Evolutionary conservation across 2,797 vertebrate genomes (phyloP).

Genomic region (Oophaga sylvatica): DNA sequence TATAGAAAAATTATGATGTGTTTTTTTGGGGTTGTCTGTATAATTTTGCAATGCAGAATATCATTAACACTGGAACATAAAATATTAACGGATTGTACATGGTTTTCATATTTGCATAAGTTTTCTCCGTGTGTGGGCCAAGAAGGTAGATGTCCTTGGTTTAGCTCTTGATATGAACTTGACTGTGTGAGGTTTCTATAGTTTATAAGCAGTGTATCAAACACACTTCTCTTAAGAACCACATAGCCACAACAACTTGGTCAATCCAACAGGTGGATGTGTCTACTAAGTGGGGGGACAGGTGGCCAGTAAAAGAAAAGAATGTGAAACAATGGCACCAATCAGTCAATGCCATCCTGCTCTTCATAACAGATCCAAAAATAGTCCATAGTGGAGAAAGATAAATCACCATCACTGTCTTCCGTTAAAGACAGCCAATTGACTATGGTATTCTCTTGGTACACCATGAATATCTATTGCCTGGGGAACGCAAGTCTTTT

Average conservation of each 20-base stretch:
- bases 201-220: constrained; percentile 9
- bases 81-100: no score
- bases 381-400: background rate
- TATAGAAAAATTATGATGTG: background rate
- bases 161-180: background rate
- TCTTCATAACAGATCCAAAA: constrained; percentile 6
- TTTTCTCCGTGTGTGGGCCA: no score
- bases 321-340: background rate
- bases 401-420: background rate
- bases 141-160: no score
- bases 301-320: constrained; percentile 24
- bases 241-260: constrained; percentile 36
- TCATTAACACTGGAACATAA: no score
- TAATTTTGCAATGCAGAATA: no score
- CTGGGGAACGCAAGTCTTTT: background rate
- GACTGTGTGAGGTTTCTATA: background rate
- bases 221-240: constrained; percentile 13
- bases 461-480: background rate
- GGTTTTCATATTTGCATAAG: no score
- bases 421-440: background rate
- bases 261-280: constrained; percentile 27
- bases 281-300: constrained; percentile 13
- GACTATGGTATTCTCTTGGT: background rate
- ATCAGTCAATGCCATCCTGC: constrained; percentile 7
- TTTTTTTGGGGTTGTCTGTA: background rate